Base-by-base conservation (phyloP, 2,888 invertebrate genomes). In the Euzophera pinguis region DNA sequence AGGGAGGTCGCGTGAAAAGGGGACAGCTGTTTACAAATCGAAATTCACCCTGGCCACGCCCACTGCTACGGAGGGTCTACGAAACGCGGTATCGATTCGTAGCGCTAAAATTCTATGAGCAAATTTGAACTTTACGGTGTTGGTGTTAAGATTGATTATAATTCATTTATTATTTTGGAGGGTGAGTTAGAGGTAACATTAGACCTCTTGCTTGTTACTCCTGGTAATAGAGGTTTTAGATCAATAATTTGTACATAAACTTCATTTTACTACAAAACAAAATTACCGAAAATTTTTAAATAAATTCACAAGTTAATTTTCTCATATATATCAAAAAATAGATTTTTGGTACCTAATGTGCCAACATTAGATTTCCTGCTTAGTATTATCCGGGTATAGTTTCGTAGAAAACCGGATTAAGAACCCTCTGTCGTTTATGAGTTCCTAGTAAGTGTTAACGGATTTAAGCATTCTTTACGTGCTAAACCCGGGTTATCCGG, bases 381-480 rank as follows among this genome's bases (percentile, higher is more conserved):
- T 32, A 9, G 5, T 32, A 32, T 32, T 32, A 32, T 8, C 56
- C 59, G 65, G 61, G 59, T 62, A 53, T 54, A 52, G 53, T 54
- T 50, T 59, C 1, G 13, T 6, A 7, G 27, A 29, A 34, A 47
- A 53, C 41, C 68, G 81, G 86, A 83, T 84, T 84, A 85, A 68
- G 61, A 54, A 62, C 59, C 68, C 62, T 67, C 64, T 58, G 1
- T 3, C 14, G 1, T 51, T 59, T 74, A 81, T 91, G 84, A 8
- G 56, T n/a, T 58, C 88, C 84, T 88, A 65, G 85, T 90, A 77
- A 53, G 64, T 66, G 71, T 71, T 76, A 78, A 74, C 81, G 78
- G 82, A 79, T 81, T 83, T 81, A 87, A 84, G 82, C 90, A 74
- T 80, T 80, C 79, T 83, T 83, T 84, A 73, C 75, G 65, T 71